Conservation (phyloP, 35 echinoderm and acorn worm genomes). For the Stichopus chloronotus region DNA sequence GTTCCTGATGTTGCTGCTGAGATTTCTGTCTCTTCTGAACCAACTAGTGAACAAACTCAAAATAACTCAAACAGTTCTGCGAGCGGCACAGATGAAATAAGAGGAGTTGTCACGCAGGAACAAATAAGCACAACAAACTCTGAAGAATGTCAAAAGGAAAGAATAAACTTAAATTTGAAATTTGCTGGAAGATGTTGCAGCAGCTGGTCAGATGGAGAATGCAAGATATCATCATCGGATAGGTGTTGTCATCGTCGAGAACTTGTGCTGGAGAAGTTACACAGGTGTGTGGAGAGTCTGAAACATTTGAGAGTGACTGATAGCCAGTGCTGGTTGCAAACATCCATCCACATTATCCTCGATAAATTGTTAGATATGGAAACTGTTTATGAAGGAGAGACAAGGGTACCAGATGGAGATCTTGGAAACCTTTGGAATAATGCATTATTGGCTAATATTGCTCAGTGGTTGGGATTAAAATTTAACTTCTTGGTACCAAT, state of each 20-base stretch:
- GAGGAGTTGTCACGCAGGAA: background rate
- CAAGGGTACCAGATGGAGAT: background rate
- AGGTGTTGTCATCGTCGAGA: background rate
- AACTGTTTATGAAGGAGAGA: background rate
- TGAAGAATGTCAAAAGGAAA: background rate
- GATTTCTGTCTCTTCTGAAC: background rate
- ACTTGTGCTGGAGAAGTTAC: background rate
- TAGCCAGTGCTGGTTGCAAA: background rate
- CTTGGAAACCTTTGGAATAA: constrained; percentile 21
- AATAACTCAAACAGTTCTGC: background rate
- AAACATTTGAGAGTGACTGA: background rate
- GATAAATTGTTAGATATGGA: background rate
- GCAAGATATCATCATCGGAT: background rate
- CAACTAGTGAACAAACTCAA: background rate
- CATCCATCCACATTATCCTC: background rate
- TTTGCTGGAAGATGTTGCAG: background rate
- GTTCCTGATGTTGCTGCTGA: constrained; percentile 5
- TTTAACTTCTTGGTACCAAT: constrained; percentile 34
- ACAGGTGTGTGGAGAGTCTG: background rate
- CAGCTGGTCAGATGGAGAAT: background rate
- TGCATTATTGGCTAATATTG: background rate
- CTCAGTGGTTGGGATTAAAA: constrained; percentile 37
- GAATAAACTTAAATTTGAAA: background rate
- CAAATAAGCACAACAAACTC: no score
- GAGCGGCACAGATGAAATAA: background rate